Conservation (phyloP, 2,113 vertebrate species). For the Baryphthengus martii region DNA sequence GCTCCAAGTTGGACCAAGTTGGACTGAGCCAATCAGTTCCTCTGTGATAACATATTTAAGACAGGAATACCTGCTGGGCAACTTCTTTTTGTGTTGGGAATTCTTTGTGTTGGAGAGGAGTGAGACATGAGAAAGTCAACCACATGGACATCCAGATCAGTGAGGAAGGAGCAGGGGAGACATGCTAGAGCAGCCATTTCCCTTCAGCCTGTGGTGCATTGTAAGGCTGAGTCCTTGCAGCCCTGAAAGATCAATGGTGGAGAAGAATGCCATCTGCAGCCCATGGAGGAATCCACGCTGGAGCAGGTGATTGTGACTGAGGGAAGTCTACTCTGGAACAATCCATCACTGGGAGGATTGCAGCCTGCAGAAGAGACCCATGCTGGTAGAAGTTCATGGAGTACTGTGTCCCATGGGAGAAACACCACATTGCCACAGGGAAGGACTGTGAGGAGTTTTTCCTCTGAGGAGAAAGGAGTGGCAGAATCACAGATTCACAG, state of each 20-base stretch:
- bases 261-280: neutral
- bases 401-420: too few relatives aligned
- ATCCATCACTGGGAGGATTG: too few relatives aligned
- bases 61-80: neutral
- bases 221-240: neutral
- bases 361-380: too few relatives aligned
- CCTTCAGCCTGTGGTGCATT: neutral
- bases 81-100: neutral
- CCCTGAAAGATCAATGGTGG: neutral
- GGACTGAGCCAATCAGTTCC: neutral
- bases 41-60: neutral
- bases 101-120: neutral
- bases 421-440: too few relatives aligned
- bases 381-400: too few relatives aligned
- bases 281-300: neutral
- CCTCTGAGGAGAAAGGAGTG: too few relatives aligned
- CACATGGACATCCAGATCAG: neutral
- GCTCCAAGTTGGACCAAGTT: neutral
- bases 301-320: neutral
- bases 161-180: neutral
- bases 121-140: neutral
- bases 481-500: too few relatives aligned
- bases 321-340: neutral
- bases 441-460: too few relatives aligned
- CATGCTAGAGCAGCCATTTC: neutral